Evolutionary conservation across 2,888 invertebrate genomes (phyloP).

Genomic region (Drosophila mimica): DNA sequence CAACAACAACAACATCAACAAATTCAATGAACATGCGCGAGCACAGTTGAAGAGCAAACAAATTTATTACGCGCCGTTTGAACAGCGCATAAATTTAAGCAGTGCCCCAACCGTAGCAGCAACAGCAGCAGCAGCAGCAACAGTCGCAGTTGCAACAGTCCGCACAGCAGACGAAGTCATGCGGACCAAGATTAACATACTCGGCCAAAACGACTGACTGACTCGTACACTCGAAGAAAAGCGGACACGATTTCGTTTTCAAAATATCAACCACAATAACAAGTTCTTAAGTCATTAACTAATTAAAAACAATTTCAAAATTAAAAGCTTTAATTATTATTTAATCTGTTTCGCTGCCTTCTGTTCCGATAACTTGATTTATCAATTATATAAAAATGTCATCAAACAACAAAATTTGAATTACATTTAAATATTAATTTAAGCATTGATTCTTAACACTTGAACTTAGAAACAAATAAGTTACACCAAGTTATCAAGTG

Average conservation of each 20-base stretch:
- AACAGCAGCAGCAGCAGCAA: constrained; percentile 3
- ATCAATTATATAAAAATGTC: too few relatives aligned
- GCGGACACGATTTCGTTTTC: neutral
- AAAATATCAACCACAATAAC: neutral
- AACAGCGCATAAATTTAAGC: constrained; percentile 81
- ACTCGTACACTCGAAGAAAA: constrained; percentile 9
- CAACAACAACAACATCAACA: constrained; percentile 55
- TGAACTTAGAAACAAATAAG: neutral
- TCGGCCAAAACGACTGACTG: constrained; percentile 56
- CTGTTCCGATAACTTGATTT: too few relatives aligned
- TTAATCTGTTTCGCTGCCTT: too few relatives aligned
- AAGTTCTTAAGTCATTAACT: neutral
- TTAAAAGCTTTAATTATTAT: neutral
- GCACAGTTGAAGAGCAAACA: constrained; percentile 82
- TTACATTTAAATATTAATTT: too few relatives aligned
- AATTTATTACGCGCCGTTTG: constrained; percentile 82
- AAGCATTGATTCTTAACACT: neutral
- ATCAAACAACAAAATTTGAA: too few relatives aligned
- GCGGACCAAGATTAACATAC: constrained; percentile 75
- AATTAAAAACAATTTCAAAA: neutral
- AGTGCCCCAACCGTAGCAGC: constrained; percentile 23
- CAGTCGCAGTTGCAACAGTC: constrained; percentile 8
- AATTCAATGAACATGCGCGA: constrained; percentile 82
- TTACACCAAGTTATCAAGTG: neutral
- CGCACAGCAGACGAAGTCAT: constrained; percentile 48